Conservation (phyloP, 2,113 vertebrate species). For the Istiophorus platypterus region DNA sequence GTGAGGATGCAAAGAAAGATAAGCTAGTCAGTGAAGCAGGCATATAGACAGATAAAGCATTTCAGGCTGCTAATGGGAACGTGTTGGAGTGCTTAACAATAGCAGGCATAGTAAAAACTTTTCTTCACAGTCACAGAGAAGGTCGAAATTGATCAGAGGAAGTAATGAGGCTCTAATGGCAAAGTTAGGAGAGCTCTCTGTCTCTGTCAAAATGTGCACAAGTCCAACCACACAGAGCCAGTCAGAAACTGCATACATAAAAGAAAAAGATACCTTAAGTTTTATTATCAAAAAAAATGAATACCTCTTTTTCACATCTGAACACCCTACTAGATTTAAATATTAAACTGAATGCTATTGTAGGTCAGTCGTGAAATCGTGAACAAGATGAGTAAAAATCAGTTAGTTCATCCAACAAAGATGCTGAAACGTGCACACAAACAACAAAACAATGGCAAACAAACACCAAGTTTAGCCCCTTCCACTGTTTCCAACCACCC, state of each 20-base stretch:
- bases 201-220: slow-evolving; percentile 33
- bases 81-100: slow-evolving; percentile 62
- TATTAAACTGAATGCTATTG: slow-evolving; percentile 1
- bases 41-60: neutral
- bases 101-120: slow-evolving; percentile 50
- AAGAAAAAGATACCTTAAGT: neutral
- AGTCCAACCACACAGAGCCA: slow-evolving; percentile 66
- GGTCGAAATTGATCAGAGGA: slow-evolving; percentile 32
- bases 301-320: neutral
- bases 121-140: slow-evolving; percentile 60
- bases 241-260: slow-evolving; percentile 59
- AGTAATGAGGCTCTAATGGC: neutral
- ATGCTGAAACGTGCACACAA: neutral
- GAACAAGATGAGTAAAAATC: slow-evolving; percentile 14
- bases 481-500: neutral
- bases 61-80: slow-evolving; percentile 21
- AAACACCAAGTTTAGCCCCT: slow-evolving; percentile 13
- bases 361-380: neutral
- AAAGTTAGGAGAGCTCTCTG: slow-evolving; percentile 26
- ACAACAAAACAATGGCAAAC: neutral
- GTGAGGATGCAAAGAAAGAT: neutral
- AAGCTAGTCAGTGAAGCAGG: neutral
- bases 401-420: neutral
- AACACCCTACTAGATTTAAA: neutral
- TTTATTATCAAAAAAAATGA: slow-evolving; percentile 3